phyloP scores from a whole-genome alignment of 2,888 invertebrate genomes.

The Cremastinae sp. region DNA sequence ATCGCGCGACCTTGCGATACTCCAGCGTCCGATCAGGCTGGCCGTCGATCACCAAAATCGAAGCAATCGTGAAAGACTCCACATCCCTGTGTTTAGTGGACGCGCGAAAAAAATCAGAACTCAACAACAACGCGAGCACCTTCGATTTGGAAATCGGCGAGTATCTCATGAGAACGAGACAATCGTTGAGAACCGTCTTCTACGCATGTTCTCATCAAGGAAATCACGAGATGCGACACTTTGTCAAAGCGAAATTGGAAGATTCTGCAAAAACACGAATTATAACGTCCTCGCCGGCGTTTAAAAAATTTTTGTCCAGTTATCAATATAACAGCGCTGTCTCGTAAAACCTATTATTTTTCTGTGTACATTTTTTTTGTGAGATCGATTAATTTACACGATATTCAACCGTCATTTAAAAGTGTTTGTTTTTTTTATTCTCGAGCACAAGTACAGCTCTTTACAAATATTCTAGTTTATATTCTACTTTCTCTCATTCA shows the following conservation, averaged over 20 bases:
- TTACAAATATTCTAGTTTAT: slow-evolving; percentile 31
- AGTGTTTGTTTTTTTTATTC: slow-evolving; percentile 46
- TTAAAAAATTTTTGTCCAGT: slow-evolving; percentile 65
- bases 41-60: slow-evolving; percentile 14
- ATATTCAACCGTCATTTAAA: slow-evolving; percentile 24
- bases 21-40: slow-evolving; percentile 5
- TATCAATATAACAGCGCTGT: slow-evolving; percentile 44
- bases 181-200: slow-evolving; percentile 14
- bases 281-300: slow-evolving; percentile 70
- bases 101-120: slow-evolving; percentile 8
- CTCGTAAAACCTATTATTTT: slow-evolving; percentile 28
- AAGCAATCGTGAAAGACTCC: slow-evolving; percentile 20
- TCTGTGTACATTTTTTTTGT: slow-evolving; percentile 4
- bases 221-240: slow-evolving; percentile 18
- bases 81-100: slow-evolving; percentile 20
- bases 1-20: slow-evolving; percentile 8
- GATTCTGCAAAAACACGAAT: slow-evolving; percentile 59
- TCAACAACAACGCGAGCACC: slow-evolving; percentile 29
- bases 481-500: slow-evolving; percentile 28
- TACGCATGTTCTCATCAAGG: slow-evolving; percentile 4
- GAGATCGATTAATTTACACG: slow-evolving; percentile 39
- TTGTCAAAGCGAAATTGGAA: slow-evolving; percentile 2
- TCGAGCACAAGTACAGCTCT: slow-evolving; percentile 47
- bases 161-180: slow-evolving; percentile 42
- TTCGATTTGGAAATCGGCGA: slow-evolving; percentile 61